Evolutionary conservation across 2,888 invertebrate species (phyloP), one percentile per base, ranked within the genome.

Genomic region (Scaptomyza tumidula): DNA sequence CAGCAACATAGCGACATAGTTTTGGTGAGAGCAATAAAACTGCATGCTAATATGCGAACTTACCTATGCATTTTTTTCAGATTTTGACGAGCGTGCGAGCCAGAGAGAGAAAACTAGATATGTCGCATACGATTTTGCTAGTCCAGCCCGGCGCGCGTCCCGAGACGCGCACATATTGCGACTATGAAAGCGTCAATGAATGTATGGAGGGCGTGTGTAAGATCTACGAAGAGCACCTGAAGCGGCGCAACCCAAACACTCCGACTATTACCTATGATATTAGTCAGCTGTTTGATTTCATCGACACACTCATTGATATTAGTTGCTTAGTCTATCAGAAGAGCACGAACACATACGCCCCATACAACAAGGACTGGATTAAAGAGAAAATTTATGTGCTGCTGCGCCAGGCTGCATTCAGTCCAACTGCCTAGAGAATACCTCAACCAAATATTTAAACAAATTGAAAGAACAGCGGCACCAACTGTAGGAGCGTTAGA

Each of bases 151-250:
- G 98, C 2, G 94, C 94, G 0, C 96, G 98, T 90, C 98, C 99
- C 19, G 99, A 99, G 92, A 98, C 98, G 0, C 94, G 99, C 74
- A 99, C 99, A 0, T 99, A 99, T 92, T 98, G 98, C 0, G 99
- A 99, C 92, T 99, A 99, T 90, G 99, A 99, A 91, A 97, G 98
- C 68, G 96, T 99, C 9, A 99, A 98, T 89, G 99, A 99, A 89
- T 98, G 98, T 90, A 96, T 99, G 96, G 99, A 99, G 93, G 98
- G 98, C 37, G 98, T 99, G 11, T 99, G 99, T 92, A 99, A 99
- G 93, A 99, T 99, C 75, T 99, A 98, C 90, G 99, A 99, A 90
- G 99, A 99, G 90, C 99, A 99, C 92, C 93, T 99, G 79, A 99
- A 99, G 91, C 94, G 97, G 66, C 94, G 97, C 88, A 98, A 99